phyloP scores from a whole-genome alignment of 37 sponge, comb jelly and placozoan genomes.

The Diacarnus erythraeanus region DNA sequence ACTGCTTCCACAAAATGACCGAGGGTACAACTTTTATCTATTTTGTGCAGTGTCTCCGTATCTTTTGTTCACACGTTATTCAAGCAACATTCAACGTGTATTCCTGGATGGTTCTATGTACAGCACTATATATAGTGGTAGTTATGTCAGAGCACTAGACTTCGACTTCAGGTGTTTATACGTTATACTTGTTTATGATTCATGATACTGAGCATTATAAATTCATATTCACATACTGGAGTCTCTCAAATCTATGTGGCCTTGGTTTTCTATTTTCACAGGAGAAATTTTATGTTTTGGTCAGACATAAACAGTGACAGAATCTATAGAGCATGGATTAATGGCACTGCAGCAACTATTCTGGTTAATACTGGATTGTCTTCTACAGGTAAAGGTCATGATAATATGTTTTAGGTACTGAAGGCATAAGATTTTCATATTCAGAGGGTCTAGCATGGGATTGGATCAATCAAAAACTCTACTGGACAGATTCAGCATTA shows the following conservation, averaged over 20 bases:
- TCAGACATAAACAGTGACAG: constrained; percentile 8
- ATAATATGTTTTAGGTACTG: not conserved
- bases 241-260: not conserved
- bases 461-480: constrained; percentile 68
- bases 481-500: constrained; percentile 56
- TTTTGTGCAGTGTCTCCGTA: not conserved
- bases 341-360: constrained; percentile 4
- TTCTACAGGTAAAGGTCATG: not conserved
- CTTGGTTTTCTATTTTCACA: not conserved
- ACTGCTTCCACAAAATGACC: too few species aligned
- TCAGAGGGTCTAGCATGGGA: constrained; percentile 69
- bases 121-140: not conserved
- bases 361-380: not conserved
- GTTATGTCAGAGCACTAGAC: not conserved
- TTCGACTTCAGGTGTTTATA: constrained; percentile 14
- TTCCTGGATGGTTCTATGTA: not conserved
- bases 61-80: constrained; percentile 3
- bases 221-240: not conserved
- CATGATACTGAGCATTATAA: not conserved
- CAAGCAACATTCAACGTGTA: not conserved
- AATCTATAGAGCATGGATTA: constrained; percentile 6
- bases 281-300: constrained; percentile 20
- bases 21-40: too few species aligned
- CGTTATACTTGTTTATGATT: not conserved
- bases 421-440: not conserved